These are phyloP conservation scores for Epizoanthus stellaris DNA, from an alignment of 92 coral and sea anemone species.

Conservation along the genomic window DNA sequence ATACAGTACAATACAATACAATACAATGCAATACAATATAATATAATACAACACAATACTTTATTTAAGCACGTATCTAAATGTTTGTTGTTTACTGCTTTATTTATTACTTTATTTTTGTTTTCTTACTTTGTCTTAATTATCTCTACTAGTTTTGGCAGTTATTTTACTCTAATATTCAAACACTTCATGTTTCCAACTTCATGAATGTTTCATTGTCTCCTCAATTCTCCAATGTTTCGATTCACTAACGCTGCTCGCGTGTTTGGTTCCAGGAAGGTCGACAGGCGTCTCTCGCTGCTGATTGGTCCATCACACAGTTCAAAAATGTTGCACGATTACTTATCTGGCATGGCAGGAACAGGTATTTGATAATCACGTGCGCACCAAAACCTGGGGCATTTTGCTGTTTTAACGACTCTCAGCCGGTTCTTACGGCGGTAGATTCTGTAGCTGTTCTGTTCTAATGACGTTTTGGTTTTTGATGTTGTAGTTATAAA, in stretches of 20 bases:
- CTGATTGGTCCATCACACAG: constrained; percentile 97
- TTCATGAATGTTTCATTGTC: background rate
- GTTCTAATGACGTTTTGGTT: background rate
- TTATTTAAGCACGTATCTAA: too few species aligned
- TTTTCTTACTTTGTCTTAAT: too few species aligned
- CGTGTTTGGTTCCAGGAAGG: constrained; percentile 83
- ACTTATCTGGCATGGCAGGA: constrained; percentile 97
- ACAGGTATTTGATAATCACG: constrained; percentile 68
- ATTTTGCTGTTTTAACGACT: background rate
- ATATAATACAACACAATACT: too few species aligned
- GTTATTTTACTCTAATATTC: background rate
- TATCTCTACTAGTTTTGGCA: too few species aligned
- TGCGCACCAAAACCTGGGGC: background rate
- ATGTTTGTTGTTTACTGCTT: too few species aligned
- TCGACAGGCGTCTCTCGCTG: constrained; percentile 96
- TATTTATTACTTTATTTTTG: too few species aligned
- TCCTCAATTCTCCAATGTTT: background rate
- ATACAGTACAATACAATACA: too few species aligned
- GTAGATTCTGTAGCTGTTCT: too few species aligned
- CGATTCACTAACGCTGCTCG: background rate
- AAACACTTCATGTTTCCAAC: background rate
- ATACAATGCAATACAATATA: too few species aligned
- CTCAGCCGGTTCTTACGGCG: too few species aligned
- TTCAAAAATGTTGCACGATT: constrained; percentile 88
- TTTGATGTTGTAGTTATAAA: constrained; percentile 75